These are phyloP conservation scores for Anas capensis DNA, from an alignment of 2,797 vertebrate genomes.

Conservation along the genomic window DNA sequence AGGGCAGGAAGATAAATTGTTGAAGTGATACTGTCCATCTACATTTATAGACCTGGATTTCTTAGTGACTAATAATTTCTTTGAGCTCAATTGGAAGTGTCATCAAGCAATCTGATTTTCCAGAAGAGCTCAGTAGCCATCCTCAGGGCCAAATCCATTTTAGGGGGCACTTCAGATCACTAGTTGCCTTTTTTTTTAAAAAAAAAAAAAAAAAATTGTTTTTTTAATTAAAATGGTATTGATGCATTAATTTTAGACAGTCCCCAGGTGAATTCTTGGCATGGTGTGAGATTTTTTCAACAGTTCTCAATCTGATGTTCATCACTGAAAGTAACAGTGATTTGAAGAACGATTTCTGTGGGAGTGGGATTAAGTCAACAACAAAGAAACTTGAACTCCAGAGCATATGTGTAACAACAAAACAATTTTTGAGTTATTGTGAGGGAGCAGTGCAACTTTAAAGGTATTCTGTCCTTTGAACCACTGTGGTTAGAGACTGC, in stretches of 20 bases:
- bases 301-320: background rate
- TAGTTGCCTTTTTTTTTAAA: background rate
- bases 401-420: background rate
- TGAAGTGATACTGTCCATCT: background rate
- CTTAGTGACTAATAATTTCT: background rate
- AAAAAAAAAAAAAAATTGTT: background rate
- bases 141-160: background rate
- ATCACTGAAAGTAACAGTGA: background rate
- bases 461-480: background rate
- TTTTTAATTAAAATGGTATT: background rate
- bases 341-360: background rate
- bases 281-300: background rate
- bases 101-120: background rate
- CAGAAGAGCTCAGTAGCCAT: background rate
- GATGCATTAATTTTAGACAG: background rate
- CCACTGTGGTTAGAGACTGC: background rate
- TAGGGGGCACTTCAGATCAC: background rate
- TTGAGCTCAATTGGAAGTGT: background rate
- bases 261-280: background rate
- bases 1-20: background rate
- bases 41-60: background rate
- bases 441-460: background rate
- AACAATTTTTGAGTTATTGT: background rate
- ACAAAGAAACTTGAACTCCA: background rate
- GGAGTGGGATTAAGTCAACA: background rate